These are phyloP conservation scores for Brachionus angularis DNA, from an alignment of 1,140 invertebrate genomes.

Conservation along the genomic window DNA sequence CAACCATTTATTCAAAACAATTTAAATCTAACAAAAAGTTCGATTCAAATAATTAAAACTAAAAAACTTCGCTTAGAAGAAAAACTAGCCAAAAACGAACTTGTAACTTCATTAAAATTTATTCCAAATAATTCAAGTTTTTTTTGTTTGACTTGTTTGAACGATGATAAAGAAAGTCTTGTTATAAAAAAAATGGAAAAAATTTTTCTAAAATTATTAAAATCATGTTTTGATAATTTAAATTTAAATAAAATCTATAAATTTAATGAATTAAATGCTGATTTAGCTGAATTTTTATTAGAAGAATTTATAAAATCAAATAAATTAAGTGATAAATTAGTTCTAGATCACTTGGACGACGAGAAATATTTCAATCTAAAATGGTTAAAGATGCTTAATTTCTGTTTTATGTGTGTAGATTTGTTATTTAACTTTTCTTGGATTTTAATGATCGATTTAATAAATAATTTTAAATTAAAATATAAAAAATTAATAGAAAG, in stretches of 20 bases:
- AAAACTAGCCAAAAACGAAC: no score
- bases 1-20: no score
- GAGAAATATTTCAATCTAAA: background rate
- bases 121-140: background rate
- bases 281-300: background rate
- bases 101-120: no score
- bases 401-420: background rate
- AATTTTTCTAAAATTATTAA: background rate
- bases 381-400: background rate
- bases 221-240: background rate
- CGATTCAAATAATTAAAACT: no score
- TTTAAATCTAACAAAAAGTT: no score
- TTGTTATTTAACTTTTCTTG: constrained; percentile 7
- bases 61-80: no score
- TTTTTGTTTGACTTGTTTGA: background rate
- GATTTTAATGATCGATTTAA: background rate
- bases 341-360: no score
- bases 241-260: background rate
- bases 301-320: no score
- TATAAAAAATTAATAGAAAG: background rate
- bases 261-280: background rate
- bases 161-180: no score
- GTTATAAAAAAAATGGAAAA: background rate
- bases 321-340: no score
- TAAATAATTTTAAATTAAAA: background rate